Base-by-base conservation (phyloP, 2,888 invertebrate species). In the Calliscelio sp. region DNA sequence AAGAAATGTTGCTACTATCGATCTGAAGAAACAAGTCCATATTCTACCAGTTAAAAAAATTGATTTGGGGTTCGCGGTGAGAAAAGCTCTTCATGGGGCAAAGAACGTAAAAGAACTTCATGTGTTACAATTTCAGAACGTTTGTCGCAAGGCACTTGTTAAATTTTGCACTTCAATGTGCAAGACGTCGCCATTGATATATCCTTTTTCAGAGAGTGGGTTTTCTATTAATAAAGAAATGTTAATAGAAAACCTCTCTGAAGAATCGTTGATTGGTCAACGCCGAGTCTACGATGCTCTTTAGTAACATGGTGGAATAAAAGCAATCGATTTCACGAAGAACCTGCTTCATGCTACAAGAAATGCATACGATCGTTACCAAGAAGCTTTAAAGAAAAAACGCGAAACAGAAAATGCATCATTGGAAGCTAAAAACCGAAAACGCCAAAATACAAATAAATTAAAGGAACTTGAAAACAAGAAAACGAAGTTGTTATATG, bases 171-270 rank as follows among this genome's bases (percentile, higher is more conserved):
- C 38, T 38, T 8, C 38, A 7, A 11, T 38, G n/a, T 38, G 2
- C 3, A 11, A 4, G 2, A 38, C 6, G 10, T 38, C 38, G 2
- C 38, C 38, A 38, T 8, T 38, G 11, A 3, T 3, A 14, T 38
- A 38, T 14, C 38, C 38, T 14, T 38, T 38, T 38, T 7, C n/a
- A 11, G 38, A 38, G n/a, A 38, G 11, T 38, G 38, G 75, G 7
- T 81, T 81, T 57, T 74, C 63, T 1, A 53, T 80, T 25, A 53
- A 70, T 46, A 79, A 79, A 25, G 70, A 79, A 53, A 44, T 79
- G 28, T 71, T 79, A 11, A 63, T 79, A 4, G 53, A 79, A 63
- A 70, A 79, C 24, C n/a, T 74, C 8, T 35, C 51, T 11, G 74
- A 63, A 38, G 63, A 63, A n/a, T 28, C 41, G 2, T 18, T 74